Evolutionary conservation across 1,140 invertebrate genomes (phyloP), one percentile per base, ranked within the genome.

Genomic region (Fopius arisanus): DNA sequence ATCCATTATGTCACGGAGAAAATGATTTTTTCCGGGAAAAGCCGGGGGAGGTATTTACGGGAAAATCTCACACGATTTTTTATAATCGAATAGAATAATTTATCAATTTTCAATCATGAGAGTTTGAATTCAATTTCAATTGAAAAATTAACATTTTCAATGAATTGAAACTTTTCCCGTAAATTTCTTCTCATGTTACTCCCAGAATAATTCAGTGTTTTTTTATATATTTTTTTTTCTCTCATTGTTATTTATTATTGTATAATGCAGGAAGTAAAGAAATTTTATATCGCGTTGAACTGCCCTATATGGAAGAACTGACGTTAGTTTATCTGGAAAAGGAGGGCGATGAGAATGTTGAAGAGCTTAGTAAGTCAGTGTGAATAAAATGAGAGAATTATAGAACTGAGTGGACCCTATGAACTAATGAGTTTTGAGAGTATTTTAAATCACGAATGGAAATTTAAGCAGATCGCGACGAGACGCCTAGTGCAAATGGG

Each of bases 301-400:
- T 94, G 90, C 93, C 93, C 88, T 93, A 94, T 92, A 94, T 94
- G 93, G 93, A 94, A 91, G 93, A 94, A 91, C 93, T 94, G 90
- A 94, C 93, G 86, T 92, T 94, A 90, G 94, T 94, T 90, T 94
- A 94, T 93, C 92, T 94, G 92, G 93, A 94, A 92, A 93, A 92
- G 82, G 86, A 88, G 72, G 78, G 72, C 87, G 90, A 87, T 86
- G 90, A 91, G 87, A 86, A 87, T 86, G 81, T 85, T 87, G 90
- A 90, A 83, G 90, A 91, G 77, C 89, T 91, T 91, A 90, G 91
- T 92, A 92, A 92, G 91, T 90, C 72, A 74, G 83, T 88, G 88
- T 90, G 89, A 87, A 78, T 77, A 76, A 78, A 78, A 67, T 69
- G 71, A 59, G 14, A 48, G 16, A 48, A 48, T 6, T 43, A 19